phyloP scores from a whole-genome alignment of 2,797 vertebrate species.

The Danio kyathit region DNA sequence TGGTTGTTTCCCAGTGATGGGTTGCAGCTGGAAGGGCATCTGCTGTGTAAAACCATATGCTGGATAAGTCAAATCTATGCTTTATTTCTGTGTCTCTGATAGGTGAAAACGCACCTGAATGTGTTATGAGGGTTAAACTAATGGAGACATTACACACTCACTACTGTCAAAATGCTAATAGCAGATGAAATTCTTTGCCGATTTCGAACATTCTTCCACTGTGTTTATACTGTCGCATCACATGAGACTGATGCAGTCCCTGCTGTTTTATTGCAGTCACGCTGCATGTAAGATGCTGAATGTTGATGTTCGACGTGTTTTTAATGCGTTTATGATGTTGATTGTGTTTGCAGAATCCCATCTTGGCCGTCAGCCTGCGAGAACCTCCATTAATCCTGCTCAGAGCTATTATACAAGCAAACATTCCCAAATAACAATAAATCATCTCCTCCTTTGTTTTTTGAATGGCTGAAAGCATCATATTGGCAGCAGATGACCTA shows the following conservation, averaged over 20 bases:
- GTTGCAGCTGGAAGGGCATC: too few relatives aligned
- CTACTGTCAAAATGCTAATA: too few relatives aligned
- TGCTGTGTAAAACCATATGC: too few relatives aligned
- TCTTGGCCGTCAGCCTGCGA: background rate
- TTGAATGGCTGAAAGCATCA: background rate
- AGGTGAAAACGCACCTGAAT: too few relatives aligned
- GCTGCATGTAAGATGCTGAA: background rate
- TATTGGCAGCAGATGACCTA: background rate
- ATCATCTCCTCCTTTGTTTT: background rate
- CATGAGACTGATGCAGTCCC: background rate
- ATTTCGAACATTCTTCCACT: background rate
- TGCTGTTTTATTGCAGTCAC: background rate
- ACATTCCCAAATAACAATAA: conserved; percentile 15
- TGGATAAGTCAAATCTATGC: too few relatives aligned
- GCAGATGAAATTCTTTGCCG: background rate
- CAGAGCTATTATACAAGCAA: conserved; percentile 1
- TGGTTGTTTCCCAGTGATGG: too few relatives aligned
- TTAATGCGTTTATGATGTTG: conserved; percentile 25
- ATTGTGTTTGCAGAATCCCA: background rate
- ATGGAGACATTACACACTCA: too few relatives aligned
- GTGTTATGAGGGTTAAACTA: too few relatives aligned
- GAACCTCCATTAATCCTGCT: conserved; percentile 30
- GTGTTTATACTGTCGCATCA: conserved; percentile 4
- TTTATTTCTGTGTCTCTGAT: too few relatives aligned
- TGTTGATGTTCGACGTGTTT: conserved; percentile 16